Evolutionary conservation across 2,797 vertebrate species (phyloP), one percentile per base, ranked within the genome.

Genomic region (Sebastes melanostomus): DNA sequence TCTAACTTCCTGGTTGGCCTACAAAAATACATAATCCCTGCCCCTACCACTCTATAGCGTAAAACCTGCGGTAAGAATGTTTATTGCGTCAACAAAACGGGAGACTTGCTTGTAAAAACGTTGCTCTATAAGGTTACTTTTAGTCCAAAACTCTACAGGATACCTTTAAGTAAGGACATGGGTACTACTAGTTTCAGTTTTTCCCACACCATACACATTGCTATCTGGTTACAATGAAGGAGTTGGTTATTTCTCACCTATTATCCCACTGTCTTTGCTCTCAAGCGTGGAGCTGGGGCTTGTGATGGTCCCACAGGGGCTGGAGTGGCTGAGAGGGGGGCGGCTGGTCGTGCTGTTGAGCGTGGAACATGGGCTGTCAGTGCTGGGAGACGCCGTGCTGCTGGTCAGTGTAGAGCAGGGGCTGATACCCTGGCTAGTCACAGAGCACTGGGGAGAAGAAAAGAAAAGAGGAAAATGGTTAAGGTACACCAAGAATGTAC

Each of bases 231-330:
- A 70, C 3, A 1, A 63, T 54, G 10, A 70, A n/a, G 52, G 34
- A 32, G 7, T 22, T 30, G 10, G 20, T 59, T 11, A 24, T 77
- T 63, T 67, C 88, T 84, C 80, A 94, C 94, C 98, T 93, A 99
- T 99, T 89, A 99, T 99, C 24, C 98, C 98, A 72, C 98, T 99
- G 96, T 99, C 98, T 93, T 99, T 99, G 97, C 98, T 99, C 95
- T 99, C 98, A 86, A 99, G 96, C 2, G 98, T 99, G 93, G 98
- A 99, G 95, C 97, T 99, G 62, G 98, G 98, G 90, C 97, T 99
- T 95, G 97, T 97, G 90, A 99, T 96, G 90, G 97, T 98, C 81
- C 97, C 97, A 59, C 96, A 97, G 91, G 97, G 97, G 90, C 97
- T 97, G 67, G 93, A 95, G 93, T 90, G 95, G 94, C 74, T 94